Base-by-base conservation (phyloP, 2,888 invertebrate species). In the Nephrotoma flavescens region DNA sequence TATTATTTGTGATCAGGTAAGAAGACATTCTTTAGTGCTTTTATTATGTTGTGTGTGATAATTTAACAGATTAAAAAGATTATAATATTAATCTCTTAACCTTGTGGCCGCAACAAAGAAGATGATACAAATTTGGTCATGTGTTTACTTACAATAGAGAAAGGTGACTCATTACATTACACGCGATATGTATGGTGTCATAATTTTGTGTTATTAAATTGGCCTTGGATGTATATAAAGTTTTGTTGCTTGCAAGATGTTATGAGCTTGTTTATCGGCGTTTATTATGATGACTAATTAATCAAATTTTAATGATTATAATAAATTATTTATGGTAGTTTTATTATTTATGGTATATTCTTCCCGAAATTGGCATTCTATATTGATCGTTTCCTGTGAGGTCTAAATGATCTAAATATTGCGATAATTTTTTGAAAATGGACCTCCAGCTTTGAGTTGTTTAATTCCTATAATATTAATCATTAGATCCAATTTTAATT, bases 1-100 rank as follows among this genome's bases (percentile, higher is more conserved):
- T 92, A 96, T 99, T 92, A 98, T 99, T 92, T 98, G 98, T 94
- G 99, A 99, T 94, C 98, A 97, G 95, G 97, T 97, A 92, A 93
- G 93, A 92, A 93, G 93, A 31, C 9, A 6, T 4, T 71, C 11
- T 9, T 44, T 44, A 44, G 6, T 0, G 6, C 89, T 85, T 42
- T 41, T 15, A 4, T 31, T n/a, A 45, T 86, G 31, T 86, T 52
- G 52, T 19, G 52, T 57, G 11, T 71, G 2, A 11, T 31, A 71
- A 31, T 71, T 71, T 31, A 71, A 71, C 9, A 71, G 71, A 71
- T 71, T 71, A 71, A 31, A 6, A 9, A 6, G n/a, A 57, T 19
- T 57, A 2, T 31, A 52, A 71, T 11, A 71, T 31, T 71, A 11
- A 71, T 71, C 71, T 31, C 19, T 31, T 31, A 57, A 57, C 57